These are phyloP conservation scores for Noturus placidus DNA, from an alignment of 2,113 vertebrate species.

Conservation along the genomic window DNA sequence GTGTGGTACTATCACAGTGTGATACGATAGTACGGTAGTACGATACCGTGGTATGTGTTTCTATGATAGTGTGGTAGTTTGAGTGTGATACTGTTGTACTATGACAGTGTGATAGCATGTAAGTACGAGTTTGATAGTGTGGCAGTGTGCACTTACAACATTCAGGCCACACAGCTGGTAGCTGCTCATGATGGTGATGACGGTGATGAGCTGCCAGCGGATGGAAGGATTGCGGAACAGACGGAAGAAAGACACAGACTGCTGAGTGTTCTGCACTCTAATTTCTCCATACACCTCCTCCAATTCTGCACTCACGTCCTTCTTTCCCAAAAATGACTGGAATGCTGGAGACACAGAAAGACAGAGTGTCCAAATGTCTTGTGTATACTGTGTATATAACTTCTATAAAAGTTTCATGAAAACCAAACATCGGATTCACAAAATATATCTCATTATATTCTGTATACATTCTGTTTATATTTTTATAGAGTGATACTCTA, in stretches of 20 bases:
- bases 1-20: no score
- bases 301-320: constrained; percentile 81
- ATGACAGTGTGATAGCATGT: background rate
- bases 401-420: background rate
- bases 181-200: constrained; percentile 85
- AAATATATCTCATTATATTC: background rate
- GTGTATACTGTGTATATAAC: background rate
- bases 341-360: constrained; percentile 75
- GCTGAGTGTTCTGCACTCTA: constrained; percentile 72
- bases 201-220: constrained; percentile 86
- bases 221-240: constrained; percentile 72
- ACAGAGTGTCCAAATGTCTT: constrained; percentile 1
- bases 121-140: background rate
- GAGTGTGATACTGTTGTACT: background rate
- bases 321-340: constrained; percentile 83
- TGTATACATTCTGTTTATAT: background rate
- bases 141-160: constrained; percentile 77
- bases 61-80: no score
- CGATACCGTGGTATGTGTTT: no score
- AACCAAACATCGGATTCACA: background rate
- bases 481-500: background rate
- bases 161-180: constrained; percentile 97
- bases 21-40: no score
- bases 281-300: constrained; percentile 82
- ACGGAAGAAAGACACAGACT: constrained; percentile 70